Evolutionary conservation across 1,140 invertebrate species (phyloP).

Genomic region (Bombyx mandarina): DNA sequence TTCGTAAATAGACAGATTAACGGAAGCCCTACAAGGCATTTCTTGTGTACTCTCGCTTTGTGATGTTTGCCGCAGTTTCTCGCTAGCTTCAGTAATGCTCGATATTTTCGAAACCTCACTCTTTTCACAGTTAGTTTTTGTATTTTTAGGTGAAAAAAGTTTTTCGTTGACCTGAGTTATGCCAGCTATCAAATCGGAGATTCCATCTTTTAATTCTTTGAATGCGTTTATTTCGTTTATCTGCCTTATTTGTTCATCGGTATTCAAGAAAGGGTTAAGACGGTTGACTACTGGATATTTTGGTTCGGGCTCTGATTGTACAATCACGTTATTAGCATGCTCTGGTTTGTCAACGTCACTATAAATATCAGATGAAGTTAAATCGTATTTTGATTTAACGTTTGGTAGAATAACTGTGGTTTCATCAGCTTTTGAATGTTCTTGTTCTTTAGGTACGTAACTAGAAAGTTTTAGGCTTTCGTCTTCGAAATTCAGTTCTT

Average conservation of each 20-base stretch:
- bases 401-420: conserved; percentile 22
- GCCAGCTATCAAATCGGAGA: conserved; percentile 65
- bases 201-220: conserved; percentile 67
- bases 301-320: conserved; percentile 14
- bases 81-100: conserved; percentile 63
- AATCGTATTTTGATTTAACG: conserved; percentile 29
- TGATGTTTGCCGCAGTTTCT: conserved; percentile 69
- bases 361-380: conserved; percentile 31
- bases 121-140: conserved; percentile 21
- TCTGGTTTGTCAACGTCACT: conserved; percentile 31
- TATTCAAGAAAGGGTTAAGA: conserved; percentile 51
- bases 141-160: conserved; percentile 44
- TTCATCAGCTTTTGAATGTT: conserved; percentile 32
- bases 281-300: conserved; percentile 27
- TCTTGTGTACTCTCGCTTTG: conserved; percentile 44
- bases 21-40: conserved; percentile 35
- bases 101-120: conserved; percentile 38
- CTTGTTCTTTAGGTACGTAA: conserved; percentile 29
- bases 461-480: conserved; percentile 41
- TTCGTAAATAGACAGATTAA: conserved; percentile 54
- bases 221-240: conserved; percentile 67
- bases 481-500: conserved; percentile 49
- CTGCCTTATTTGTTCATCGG: conserved; percentile 51
- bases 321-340: conserved; percentile 11
- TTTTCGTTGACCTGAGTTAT: conserved; percentile 67